Evolutionary conservation across 1,140 invertebrate genomes (phyloP).

Genomic region (Ceratoteleas bidentatus): DNA sequence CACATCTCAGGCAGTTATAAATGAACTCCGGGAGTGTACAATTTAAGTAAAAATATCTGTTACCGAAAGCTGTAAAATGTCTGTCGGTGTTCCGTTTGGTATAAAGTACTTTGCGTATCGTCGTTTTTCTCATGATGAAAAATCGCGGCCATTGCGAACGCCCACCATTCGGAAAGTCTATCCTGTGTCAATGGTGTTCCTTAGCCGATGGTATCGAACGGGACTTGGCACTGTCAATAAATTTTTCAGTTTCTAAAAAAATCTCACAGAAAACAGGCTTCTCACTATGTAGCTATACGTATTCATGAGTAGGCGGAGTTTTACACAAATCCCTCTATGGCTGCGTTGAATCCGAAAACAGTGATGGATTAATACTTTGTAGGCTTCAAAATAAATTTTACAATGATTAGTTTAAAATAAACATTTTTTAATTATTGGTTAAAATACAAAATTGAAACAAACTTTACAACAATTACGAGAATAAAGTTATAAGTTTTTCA

Average conservation of each 20-base stretch:
- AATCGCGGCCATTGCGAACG: conserved; percentile 25
- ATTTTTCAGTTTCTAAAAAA: conserved; percentile 53
- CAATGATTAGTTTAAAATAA: too few species aligned
- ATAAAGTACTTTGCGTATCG: conserved; percentile 29
- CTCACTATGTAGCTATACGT: conserved; percentile 52
- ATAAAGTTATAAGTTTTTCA: too few species aligned
- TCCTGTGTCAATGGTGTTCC: conserved; percentile 34
- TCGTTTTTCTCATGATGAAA: conserved; percentile 30
- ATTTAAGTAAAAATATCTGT: conserved; percentile 18
- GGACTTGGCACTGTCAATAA: conserved; percentile 49
- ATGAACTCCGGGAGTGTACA: conserved; percentile 24
- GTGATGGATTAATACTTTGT: conserved; percentile 27
- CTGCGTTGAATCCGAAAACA: conserved; percentile 35
- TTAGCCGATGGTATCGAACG: conserved; percentile 25
- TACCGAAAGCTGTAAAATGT: conserved; percentile 30
- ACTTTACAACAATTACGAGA: too few species aligned
- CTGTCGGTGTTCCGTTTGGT: conserved; percentile 1
- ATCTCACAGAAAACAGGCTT: conserved; percentile 18
- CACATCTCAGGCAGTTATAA: conserved; percentile 26
- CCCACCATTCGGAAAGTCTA: conserved; percentile 45
- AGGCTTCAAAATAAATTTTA: neutral
- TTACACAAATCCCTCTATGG: conserved; percentile 55
- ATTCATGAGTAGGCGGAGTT: conserved; percentile 63
- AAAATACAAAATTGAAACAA: too few species aligned
- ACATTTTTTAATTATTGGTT: too few species aligned